A percentile compares a stretch with the other conserved stretches of the same genome.
phyloP scores from a whole-genome alignment of 2,888 invertebrate genomes.

The Tenthredo scrophulariae region DNA sequence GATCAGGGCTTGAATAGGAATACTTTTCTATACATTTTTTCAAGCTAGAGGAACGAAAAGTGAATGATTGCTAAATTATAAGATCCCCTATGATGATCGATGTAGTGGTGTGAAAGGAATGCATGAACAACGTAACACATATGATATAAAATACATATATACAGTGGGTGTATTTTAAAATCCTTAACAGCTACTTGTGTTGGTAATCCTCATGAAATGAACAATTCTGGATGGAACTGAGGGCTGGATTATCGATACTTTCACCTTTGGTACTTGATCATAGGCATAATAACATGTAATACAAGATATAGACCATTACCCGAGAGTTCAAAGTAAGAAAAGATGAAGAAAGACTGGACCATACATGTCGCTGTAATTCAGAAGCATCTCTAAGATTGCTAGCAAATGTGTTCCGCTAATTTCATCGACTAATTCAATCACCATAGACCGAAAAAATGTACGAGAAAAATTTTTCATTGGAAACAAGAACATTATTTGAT shows the following conservation, averaged over 20 bases:
- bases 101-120: not conserved
- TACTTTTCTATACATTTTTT: not conserved
- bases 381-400: not conserved
- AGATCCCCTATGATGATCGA: not conserved
- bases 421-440: not conserved
- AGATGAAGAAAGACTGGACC: not conserved
- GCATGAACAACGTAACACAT: not conserved
- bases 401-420: not conserved
- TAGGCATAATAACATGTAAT: not conserved
- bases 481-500: not conserved
- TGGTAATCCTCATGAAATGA: not conserved
- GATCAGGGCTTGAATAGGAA: not conserved
- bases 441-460: not conserved
- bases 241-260: not conserved
- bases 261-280: not conserved
- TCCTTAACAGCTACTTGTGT: not conserved
- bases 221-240: not conserved
- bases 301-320: not conserved
- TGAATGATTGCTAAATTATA: not conserved
- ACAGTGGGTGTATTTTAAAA: not conserved
- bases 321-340: not conserved
- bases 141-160: conserved; percentile 8
- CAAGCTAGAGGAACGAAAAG: not conserved
- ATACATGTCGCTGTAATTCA: not conserved
- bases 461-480: not conserved